phyloP scores from a whole-genome alignment of 92 coral and sea anemone genomes.

The Epizoanthus rinbou region DNA sequence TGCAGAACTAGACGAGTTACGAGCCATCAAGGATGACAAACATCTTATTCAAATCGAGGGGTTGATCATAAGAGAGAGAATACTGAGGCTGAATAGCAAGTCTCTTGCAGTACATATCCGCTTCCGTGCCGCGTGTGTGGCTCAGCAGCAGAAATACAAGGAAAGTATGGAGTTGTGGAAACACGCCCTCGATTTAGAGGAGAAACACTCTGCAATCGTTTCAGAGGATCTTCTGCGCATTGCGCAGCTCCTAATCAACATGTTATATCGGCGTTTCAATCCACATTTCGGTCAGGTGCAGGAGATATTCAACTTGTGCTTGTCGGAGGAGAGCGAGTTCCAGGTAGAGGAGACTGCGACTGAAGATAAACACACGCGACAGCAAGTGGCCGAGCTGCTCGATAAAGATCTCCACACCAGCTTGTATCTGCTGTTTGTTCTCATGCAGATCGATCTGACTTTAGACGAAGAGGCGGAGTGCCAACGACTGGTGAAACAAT shows the following conservation, averaged over 20 bases:
- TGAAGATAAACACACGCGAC: slow-evolving; percentile 13
- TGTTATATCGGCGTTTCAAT: slow-evolving; percentile 43
- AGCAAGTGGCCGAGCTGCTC: slow-evolving; percentile 31
- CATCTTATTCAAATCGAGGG: slow-evolving; percentile 64
- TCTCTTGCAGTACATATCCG: slow-evolving; percentile 60
- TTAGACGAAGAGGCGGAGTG: slow-evolving; percentile 61
- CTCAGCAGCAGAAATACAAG: slow-evolving; percentile 50
- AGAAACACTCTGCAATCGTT: slow-evolving; percentile 48
- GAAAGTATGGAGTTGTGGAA: slow-evolving; percentile 67
- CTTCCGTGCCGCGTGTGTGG: slow-evolving; percentile 62
- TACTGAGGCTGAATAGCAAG: slow-evolving; percentile 49
- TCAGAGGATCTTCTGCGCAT: slow-evolving; percentile 62
- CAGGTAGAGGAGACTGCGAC: slow-evolving; percentile 22
- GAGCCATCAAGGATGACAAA: slow-evolving; percentile 46
- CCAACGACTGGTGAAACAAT: slow-evolving; percentile 54
- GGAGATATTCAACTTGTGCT: slow-evolving; percentile 54
- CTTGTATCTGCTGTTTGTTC: slow-evolving; percentile 44
- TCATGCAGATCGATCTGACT: slow-evolving; percentile 51
- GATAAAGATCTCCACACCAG: slow-evolving; percentile 52
- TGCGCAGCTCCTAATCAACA: slow-evolving; percentile 56
- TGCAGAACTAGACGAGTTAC: slow-evolving; percentile 65
- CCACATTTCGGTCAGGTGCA: slow-evolving; percentile 59
- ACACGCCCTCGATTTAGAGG: slow-evolving; percentile 62
- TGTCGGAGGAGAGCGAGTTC: slow-evolving; percentile 51
- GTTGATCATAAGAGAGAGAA: slow-evolving; percentile 62